Evolutionary conservation across 1,140 invertebrate species (phyloP), one percentile per base, ranked within the genome.

Genomic region (Drosophila obscura): DNA sequence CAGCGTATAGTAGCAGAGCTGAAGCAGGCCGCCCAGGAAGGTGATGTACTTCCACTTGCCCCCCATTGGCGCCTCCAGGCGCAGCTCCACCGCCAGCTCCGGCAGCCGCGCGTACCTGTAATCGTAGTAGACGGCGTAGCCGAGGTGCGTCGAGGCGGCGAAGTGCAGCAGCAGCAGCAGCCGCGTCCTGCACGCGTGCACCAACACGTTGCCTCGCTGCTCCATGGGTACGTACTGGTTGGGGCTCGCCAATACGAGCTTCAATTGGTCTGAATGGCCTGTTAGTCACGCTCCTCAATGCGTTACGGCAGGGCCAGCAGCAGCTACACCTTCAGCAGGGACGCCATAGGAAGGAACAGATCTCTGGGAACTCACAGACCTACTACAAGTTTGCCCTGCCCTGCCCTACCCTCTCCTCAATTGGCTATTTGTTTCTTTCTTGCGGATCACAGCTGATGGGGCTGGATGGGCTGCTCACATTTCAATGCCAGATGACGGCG

Each of bases 11-110:
- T 96, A 96, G 13, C 94, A 43, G 4, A 94, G 93, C 93, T 96
- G 96, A 28, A 96, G 68, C 73, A 96, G 96, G 85, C 94, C 95
- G 93, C 96, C 93, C 93, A 96, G 95, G 80, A 96, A 96, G 13
- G 96, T 97, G 50, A 97, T 93, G 92, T 95, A 97, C 92, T 97
- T 97, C 63, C 97, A 94, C 92, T 97, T 97, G 68, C 95, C 95
- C 49, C 94, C 96, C 80, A 92, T 92, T 11, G 62, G 62, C 4
- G 69, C 75, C 64, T 55, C 91, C 82, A 52, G 79, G 90, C 50
- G 13, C 93, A 92, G 63, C 93, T 92, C 66, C 92, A 51, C 90
- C 11, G 69, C 58, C 19, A 95, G 94, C n/a, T 94, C 90, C 43
- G 93, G 92, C 22, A 96, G 94, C 83, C 94, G 93, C 45, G 85